Base-by-base conservation (phyloP, 2,888 invertebrate genomes). In the Anarsia innoxiella region DNA sequence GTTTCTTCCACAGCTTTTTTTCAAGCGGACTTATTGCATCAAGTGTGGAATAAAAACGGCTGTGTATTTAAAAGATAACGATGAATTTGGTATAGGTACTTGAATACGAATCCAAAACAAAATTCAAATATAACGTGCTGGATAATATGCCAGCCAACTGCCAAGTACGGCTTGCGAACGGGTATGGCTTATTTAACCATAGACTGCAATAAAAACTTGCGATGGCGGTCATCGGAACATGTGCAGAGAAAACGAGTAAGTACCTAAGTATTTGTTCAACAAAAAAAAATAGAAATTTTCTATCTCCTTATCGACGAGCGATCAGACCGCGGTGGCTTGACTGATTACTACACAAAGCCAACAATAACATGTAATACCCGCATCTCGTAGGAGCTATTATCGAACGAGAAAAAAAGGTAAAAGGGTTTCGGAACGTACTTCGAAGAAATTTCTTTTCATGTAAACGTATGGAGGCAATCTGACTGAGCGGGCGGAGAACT, bases 321-420 rank as follows among this genome's bases (percentile, higher is more conserved):
- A 46, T 48, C 37, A 47, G 46, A 49, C 49, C 46, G 45, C 48
- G 44, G 46, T 46, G 39, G 44, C 49, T 51, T 55, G 53, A 56
- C 51, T 57, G 60, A 59, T 59, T 52, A 49, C 44, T 46, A 43
- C 46, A 48, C 39, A 45, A 36, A 42, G 28, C 47, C 50, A 48
- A 56, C 58, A 56, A 59, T 57, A 49, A 51, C 41, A 38, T 44
- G 55, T 56, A 57, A 56, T 53, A 49, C 46, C 46, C 44, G 45
- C 42, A 49, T 46, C 50, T 47, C 41, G 47, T 46, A 48, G 31
- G 30, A 38, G 29, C 47, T 42, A 47, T 47, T 46, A 46, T 44
- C 12, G 40, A 39, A 37, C 31, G 34, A 43, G 40, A 44, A 46
- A 53, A 53, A 48, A n/a, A n/a, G 53, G 26, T 19, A 12, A 54